Percentiles rank a stretch among this genome's conserved stretches.
Conservation (phyloP, 92 coral and sea anemone species). For the Bergia puertoricense region DNA sequence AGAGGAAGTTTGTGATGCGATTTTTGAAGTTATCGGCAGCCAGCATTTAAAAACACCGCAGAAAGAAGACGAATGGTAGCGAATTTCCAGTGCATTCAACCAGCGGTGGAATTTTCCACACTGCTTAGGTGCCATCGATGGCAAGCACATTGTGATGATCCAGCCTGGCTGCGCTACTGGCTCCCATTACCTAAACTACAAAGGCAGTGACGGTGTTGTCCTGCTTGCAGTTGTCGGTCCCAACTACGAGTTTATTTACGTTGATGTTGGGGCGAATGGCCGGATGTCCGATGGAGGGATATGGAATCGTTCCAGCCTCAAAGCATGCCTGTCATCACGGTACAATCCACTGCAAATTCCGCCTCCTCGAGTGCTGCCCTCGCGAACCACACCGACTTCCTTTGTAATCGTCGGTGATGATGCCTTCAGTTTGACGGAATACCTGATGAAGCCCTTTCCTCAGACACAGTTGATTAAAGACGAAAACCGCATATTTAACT, state of each 20-base stretch:
- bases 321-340: neutral
- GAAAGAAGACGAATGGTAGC: neutral
- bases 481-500: conserved; percentile 4
- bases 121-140: conserved; percentile 2
- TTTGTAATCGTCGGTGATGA: neutral
- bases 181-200: conserved; percentile 42
- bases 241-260: conserved; percentile 60
- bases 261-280: conserved; percentile 46
- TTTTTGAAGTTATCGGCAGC: neutral
- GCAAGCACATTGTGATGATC: neutral
- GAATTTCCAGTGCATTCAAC: neutral
- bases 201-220: conserved; percentile 55
- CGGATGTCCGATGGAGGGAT: conserved; percentile 8
- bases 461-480: neutral
- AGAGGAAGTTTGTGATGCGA: conserved; percentile 40
- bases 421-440: neutral
- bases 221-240: conserved; percentile 58
- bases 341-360: conserved; percentile 14
- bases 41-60: neutral
- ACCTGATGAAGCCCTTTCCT: neutral
- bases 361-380: conserved; percentile 25
- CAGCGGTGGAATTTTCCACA: conserved; percentile 6
- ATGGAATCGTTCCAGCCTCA: neutral
- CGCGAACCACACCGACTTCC: neutral
- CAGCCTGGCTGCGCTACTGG: neutral